Evolutionary conservation across 2,888 invertebrate genomes (phyloP), one percentile per base, ranked within the genome.

Genomic region (Ecdyonurus torrentis): DNA sequence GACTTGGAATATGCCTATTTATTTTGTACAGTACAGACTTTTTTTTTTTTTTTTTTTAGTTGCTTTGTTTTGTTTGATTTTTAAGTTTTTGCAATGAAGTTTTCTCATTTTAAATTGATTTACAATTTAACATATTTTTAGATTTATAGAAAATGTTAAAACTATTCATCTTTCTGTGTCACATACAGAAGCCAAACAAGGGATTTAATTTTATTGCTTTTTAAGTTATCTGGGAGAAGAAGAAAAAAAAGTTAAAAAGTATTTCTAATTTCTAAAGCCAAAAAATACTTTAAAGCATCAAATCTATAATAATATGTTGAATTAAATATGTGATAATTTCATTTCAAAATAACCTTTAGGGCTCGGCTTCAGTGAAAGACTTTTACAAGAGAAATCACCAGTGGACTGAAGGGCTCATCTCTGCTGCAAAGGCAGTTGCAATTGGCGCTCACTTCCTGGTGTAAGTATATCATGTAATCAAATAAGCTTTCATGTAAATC

Each of bases 341-440:
- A 58, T 58, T 61, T 23, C 50, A 19, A 3, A 18, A 62, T 69
- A n/a, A n/a, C n/a, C n/a, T 69, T 62, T 69, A 81, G 83, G 90
- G 91, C 7, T 84, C 87, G 23, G 84, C 87, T 2, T 87, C 92
- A 3, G 84, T 87, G 0, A 93, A 89, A 73, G 97, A 98, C 72
- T 98, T 99, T 79, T 99, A 99, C 77, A 91, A 97, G 74, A 81
- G 94, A 68, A 98, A 99, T 75, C 97, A 98, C 72, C 90, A 96
- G 73, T 99, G 99, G 99, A 97, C 98, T 0, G 96, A 99, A 74
- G 99, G 99, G 2, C 82, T 98, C 50, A 91, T 98, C 70, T 98
- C 98, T 2, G 98, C 98, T 0, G 95, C 98, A 0, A 98, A 99
- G 74, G 89, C 95, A 19, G 96, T 99, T 23, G 99, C 94, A 0